phyloP scores from a whole-genome alignment of 2,113 vertebrate genomes.

The Dermatemys mawii region DNA sequence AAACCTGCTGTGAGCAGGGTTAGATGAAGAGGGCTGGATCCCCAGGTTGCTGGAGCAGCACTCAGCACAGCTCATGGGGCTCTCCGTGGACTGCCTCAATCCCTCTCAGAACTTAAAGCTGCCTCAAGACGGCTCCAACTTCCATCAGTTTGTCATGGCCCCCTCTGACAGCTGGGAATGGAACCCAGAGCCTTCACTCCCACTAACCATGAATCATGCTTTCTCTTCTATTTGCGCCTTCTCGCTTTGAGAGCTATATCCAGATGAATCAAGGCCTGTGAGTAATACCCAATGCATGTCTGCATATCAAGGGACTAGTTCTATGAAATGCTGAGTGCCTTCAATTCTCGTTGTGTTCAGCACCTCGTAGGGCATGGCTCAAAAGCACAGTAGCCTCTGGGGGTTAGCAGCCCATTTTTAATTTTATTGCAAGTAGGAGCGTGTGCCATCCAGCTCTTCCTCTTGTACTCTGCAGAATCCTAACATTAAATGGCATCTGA shows the following conservation, averaged over 20 bases:
- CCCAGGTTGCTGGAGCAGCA: fast-evolving
- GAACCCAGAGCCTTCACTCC: background rate
- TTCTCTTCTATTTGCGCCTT: background rate
- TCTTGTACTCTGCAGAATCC: fast-evolving
- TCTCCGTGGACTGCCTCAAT: background rate
- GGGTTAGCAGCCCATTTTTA: background rate
- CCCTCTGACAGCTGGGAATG: background rate
- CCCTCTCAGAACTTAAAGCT: background rate
- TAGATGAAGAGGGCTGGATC: background rate
- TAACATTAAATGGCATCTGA: background rate
- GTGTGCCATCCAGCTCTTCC: background rate
- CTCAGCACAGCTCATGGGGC: background rate
- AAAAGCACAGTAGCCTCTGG: background rate
- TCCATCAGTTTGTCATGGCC: background rate
- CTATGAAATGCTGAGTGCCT: background rate
- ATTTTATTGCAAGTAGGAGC: background rate
- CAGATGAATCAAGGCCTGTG: background rate
- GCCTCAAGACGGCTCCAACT: background rate
- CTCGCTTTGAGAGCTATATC: background rate
- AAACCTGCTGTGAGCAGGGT: background rate
- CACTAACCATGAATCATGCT: background rate
- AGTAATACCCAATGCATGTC: too few species aligned
- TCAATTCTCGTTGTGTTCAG: background rate
- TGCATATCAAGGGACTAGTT: background rate
- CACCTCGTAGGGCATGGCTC: background rate